Conservation (phyloP, 1,140 invertebrate genomes). For the Araneus ventricosus region DNA sequence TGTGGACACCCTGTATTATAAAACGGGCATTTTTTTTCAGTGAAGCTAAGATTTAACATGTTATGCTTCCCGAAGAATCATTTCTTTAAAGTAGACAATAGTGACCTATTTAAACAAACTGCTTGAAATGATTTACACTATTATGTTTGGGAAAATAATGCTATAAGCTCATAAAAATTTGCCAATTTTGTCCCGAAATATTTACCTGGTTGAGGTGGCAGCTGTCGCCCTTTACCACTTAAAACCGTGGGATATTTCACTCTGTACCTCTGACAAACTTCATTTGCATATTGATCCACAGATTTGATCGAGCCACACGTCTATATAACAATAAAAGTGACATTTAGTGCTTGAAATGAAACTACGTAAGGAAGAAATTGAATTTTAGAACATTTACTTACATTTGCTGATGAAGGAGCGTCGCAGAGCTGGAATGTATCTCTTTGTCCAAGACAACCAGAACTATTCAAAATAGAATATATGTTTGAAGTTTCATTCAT, state of each 20-base stretch:
- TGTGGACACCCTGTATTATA: too few relatives aligned
- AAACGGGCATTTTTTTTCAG: too few relatives aligned
- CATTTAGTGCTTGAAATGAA: not conserved
- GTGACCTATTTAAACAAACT: too few relatives aligned
- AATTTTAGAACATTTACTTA: not conserved
- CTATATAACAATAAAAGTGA: conserved; percentile 5
- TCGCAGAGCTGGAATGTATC: conserved; percentile 76
- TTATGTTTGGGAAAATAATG: too few relatives aligned
- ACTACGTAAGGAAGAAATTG: not conserved
- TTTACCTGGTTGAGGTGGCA: conserved; percentile 74
- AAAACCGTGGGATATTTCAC: conserved; percentile 77
- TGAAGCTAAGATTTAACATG: too few relatives aligned
- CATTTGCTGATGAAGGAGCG: conserved; percentile 48
- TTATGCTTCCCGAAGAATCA: too few relatives aligned
- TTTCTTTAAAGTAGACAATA: too few relatives aligned
- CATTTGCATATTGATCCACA: conserved; percentile 76
- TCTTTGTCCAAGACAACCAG: conserved; percentile 69
- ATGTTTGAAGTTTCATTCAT: not conserved
- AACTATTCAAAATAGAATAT: conserved; percentile 6
- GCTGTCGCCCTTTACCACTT: conserved; percentile 76
- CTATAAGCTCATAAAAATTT: too few relatives aligned
- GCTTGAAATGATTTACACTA: too few relatives aligned
- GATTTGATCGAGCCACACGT: conserved; percentile 50
- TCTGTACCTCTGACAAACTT: conserved; percentile 76
- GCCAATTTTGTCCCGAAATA: too few relatives aligned